Evolutionary conservation across 2,888 invertebrate species (phyloP), one percentile per base, ranked within the genome.

Genomic region (Dermolepida albohirtum): DNA sequence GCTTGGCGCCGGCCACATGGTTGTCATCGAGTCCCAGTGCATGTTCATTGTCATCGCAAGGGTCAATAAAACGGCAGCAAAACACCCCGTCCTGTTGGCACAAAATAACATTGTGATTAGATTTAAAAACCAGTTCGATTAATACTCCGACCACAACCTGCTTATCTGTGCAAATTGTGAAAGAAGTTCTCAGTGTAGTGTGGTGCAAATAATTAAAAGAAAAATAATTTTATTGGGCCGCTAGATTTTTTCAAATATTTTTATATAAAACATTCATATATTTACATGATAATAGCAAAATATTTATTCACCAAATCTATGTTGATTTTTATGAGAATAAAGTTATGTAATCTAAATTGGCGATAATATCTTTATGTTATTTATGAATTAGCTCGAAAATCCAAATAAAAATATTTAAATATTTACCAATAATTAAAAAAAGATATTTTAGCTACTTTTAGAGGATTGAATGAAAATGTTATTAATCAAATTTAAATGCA

Each of bases 21-120:
- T 43, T 34, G 34, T 81, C 81, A 75, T 82, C 81, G 77, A 78
- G 80, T 77, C 82, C 83, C 79, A 81, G 78, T 76, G 82, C 77
- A 77, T 77, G 78, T 76, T 79, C 74, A 81, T 77, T 73, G 80
- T 82, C 78, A 79, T 80, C 80, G 77, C 84, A 84, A 83, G 80
- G 77, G 81, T 80, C 78, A 82, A 81, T 82, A 83, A 81, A 83
- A 81, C 82, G 81, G 81, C 84, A 84, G 82, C 83, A 83, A 79
- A 84, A 79, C 79, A 79, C 78, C 79, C 84, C 84, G 80, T 84
- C 82, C 84, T 84, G 81, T 67, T 74, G 76, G 77, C 75, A 79
- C 70, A 77, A 63, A 68, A 47, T 12, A 14, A 40, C 39, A 49
- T 14, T n/a, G 34, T 34, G 49, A 41, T 62, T 47, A 64, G 51